phyloP scores from a whole-genome alignment of 1,140 invertebrate species.

The Drosophila lini region DNA sequence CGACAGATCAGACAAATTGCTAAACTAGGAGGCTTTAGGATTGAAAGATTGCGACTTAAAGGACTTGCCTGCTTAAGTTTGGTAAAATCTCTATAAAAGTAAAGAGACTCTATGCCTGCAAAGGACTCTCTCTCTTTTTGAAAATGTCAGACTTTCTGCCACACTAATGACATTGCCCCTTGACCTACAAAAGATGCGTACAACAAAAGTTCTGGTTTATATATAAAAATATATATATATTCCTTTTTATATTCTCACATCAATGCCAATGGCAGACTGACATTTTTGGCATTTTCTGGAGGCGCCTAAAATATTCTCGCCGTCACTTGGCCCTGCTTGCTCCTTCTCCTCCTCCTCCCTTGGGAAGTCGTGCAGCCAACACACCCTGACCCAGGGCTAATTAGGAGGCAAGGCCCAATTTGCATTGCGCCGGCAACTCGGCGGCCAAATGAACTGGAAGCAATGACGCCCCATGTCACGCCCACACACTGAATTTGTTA shows the following conservation, averaged over 20 bases:
- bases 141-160: slow-evolving; percentile 1
- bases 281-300: slow-evolving; percentile 57
- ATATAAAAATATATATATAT: slow-evolving; percentile 3
- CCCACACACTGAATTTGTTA: slow-evolving; percentile 65
- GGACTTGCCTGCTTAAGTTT: not conserved
- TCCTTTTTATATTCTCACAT: slow-evolving; percentile 46
- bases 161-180: slow-evolving; percentile 18
- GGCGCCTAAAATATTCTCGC: slow-evolving; percentile 40
- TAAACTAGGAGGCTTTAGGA: not conserved
- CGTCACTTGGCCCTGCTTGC: slow-evolving; percentile 16
- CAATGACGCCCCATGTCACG: slow-evolving; percentile 51
- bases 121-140: not conserved
- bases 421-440: slow-evolving; percentile 47
- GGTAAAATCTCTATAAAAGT: not conserved
- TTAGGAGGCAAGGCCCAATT: slow-evolving; percentile 57
- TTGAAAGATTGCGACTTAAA: slow-evolving; percentile 7
- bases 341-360: not conserved
- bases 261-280: slow-evolving; percentile 34
- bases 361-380: not conserved
- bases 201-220: not conserved
- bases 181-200: slow-evolving; percentile 51
- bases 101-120: not conserved
- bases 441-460: slow-evolving; percentile 64
- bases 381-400: slow-evolving; percentile 43
- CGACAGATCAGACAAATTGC: slow-evolving; percentile 49